Evolutionary conservation across 1,140 invertebrate genomes (phyloP).

Genomic region (Anastatus disparis): DNA sequence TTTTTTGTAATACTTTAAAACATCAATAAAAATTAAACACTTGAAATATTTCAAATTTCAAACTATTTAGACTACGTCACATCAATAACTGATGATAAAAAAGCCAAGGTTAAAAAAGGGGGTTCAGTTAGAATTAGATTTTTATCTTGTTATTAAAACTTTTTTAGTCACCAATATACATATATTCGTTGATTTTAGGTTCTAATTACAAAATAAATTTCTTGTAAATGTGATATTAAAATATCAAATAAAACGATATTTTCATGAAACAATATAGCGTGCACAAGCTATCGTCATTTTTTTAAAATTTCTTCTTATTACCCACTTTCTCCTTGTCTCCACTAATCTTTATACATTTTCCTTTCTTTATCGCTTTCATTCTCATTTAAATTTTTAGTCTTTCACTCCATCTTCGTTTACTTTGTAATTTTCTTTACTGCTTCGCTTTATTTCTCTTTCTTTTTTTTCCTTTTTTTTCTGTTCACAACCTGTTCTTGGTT

Average conservation of each 20-base stretch:
- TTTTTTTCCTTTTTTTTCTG: neutral
- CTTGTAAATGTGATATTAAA: too few species aligned
- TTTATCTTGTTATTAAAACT: too few species aligned
- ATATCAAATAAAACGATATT: neutral
- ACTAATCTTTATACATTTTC: neutral
- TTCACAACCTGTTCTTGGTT: neutral
- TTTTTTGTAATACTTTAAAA: too few species aligned
- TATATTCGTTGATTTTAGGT: too few species aligned
- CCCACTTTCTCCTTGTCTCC: constrained; percentile 1
- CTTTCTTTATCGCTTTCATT: constrained; percentile 9
- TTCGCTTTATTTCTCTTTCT: neutral
- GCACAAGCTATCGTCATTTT: neutral
- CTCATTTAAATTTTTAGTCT: constrained; percentile 17
- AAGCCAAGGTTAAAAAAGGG: too few species aligned
- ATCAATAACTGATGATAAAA: too few species aligned
- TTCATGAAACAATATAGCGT: neutral
- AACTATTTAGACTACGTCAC: too few species aligned
- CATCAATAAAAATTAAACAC: too few species aligned
- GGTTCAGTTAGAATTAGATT: too few species aligned
- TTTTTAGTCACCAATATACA: too few species aligned
- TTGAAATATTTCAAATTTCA: too few species aligned
- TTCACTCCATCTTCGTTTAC: constrained; percentile 12
- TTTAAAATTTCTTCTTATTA: neutral
- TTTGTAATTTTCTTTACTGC: neutral
- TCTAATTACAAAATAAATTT: too few species aligned